These are phyloP conservation scores for Rhinoptilus africanus DNA, from an alignment of 2,113 vertebrate genomes.

Conservation along the genomic window DNA sequence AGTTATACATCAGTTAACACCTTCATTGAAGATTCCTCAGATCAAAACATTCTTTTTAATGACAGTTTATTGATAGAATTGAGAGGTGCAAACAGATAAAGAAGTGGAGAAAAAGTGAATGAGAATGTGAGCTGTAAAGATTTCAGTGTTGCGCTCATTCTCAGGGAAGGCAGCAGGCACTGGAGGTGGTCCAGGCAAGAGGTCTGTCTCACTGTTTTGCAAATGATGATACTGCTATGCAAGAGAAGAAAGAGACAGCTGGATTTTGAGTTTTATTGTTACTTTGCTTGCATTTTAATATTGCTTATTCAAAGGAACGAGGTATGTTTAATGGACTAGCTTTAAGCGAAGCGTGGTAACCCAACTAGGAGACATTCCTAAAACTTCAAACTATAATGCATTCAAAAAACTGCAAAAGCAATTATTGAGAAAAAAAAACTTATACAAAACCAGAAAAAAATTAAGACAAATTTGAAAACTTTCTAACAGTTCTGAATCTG, in stretches of 20 bases:
- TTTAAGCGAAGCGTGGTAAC: background rate
- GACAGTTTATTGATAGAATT: background rate
- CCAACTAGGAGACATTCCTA: background rate
- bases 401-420: background rate
- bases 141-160: background rate
- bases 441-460: background rate
- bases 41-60: background rate
- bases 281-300: background rate
- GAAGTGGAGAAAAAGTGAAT: background rate
- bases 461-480: background rate
- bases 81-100: background rate
- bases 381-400: background rate
- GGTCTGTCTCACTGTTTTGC: background rate
- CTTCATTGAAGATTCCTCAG: background rate
- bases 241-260: background rate
- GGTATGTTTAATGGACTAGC: background rate
- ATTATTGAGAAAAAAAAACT: background rate
- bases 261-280: background rate
- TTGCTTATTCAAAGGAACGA: background rate
- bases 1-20: background rate
- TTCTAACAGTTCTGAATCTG: background rate
- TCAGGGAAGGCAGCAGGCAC: background rate
- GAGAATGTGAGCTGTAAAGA: background rate
- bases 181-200: background rate
- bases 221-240: background rate